These are phyloP conservation scores for Parotocinclus haroldoi DNA, from an alignment of 2,797 vertebrate species.

Conservation along the genomic window DNA sequence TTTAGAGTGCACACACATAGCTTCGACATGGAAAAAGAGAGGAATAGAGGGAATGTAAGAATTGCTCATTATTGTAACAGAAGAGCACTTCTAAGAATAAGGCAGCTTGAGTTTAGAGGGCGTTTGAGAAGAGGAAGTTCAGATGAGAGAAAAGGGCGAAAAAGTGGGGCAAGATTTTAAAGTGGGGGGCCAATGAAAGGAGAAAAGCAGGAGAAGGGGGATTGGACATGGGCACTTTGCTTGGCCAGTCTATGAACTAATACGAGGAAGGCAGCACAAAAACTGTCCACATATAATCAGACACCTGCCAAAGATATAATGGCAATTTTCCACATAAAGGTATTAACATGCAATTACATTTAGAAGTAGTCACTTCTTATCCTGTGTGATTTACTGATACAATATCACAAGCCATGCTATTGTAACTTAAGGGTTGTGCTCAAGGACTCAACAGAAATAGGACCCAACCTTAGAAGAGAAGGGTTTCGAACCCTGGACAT, in stretches of 20 bases:
- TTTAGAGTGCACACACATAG: slow-evolving; percentile 4
- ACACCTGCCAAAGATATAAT: too few relatives aligned
- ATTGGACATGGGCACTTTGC: slow-evolving; percentile 13
- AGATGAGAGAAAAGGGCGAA: slow-evolving; percentile 19
- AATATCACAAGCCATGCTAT: too few relatives aligned
- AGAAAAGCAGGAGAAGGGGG: slow-evolving; percentile 14
- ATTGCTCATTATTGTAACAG: slow-evolving; percentile 46
- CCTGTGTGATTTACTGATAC: too few relatives aligned
- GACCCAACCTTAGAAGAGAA: too few relatives aligned
- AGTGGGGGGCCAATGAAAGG: slow-evolving; percentile 23
- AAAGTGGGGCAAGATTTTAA: slow-evolving; percentile 28
- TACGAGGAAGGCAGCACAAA: neutral
- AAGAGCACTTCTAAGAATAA: slow-evolving; percentile 24
- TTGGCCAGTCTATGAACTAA: too few relatives aligned
- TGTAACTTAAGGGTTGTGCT: too few relatives aligned
- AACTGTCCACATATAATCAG: neutral
- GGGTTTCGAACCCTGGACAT: too few relatives aligned
- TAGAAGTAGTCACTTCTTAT: too few relatives aligned
- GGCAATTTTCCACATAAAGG: too few relatives aligned
- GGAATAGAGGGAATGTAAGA: slow-evolving; percentile 53
- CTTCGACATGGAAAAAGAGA: slow-evolving; percentile 21
- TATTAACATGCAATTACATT: too few relatives aligned
- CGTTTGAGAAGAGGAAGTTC: slow-evolving; percentile 28
- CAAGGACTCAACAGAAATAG: too few relatives aligned
- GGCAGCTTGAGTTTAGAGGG: too few relatives aligned